Percentiles rank a stretch among this genome's conserved stretches.
Conservation (phyloP, 2,888 invertebrate genomes). For the Alviniconcha strummeri region DNA sequence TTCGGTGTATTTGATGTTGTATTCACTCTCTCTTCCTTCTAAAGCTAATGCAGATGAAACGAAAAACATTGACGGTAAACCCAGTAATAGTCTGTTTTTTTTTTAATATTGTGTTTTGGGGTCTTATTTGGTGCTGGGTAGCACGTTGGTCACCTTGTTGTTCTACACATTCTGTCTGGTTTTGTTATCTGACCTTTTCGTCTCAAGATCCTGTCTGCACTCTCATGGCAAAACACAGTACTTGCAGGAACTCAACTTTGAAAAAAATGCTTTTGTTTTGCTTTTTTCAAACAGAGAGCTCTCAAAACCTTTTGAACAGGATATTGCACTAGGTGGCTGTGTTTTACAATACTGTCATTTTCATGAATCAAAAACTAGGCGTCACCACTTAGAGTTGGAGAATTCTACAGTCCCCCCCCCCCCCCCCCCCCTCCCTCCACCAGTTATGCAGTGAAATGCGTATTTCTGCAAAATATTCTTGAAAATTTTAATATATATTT, state of each 20-base stretch:
- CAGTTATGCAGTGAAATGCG: no score
- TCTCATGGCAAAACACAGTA: background rate
- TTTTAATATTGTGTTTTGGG: background rate
- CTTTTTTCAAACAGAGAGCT: no score
- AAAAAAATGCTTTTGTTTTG: background rate
- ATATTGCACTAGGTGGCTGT: no score
- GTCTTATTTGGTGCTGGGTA: background rate
- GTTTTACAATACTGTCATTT: no score
- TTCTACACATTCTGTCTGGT: background rate
- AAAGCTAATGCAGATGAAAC: background rate
- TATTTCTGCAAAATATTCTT: no score
- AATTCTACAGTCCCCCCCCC: background rate
- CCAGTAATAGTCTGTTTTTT: background rate
- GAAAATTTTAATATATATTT: no score
- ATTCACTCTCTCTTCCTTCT: background rate
- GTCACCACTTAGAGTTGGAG: no score
- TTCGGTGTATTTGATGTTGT: constrained; percentile 10
- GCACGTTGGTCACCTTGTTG: background rate
- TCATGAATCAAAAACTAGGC: no score
- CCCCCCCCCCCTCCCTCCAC: no score
- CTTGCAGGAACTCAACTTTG: background rate
- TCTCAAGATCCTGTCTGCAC: no score
- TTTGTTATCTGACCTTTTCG: background rate
- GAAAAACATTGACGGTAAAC: constrained; percentile 21
- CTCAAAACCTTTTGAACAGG: no score